Percentiles rank a stretch among this genome's conserved stretches.
Conservation (phyloP, 2,888 invertebrate species). For the Hirtodrosophila confusa region DNA sequence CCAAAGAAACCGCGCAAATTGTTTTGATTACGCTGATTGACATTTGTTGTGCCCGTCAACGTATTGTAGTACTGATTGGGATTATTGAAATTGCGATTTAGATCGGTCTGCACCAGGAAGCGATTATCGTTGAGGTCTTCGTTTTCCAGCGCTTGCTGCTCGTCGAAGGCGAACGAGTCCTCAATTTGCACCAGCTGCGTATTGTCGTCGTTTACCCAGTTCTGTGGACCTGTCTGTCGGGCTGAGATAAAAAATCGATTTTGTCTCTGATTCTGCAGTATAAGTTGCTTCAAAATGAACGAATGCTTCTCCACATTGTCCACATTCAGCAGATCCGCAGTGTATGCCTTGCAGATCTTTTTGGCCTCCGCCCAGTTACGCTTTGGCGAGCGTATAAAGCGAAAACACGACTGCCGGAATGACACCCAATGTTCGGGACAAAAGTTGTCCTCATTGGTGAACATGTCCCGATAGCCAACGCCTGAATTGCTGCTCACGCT, state of each 20-base stretch:
- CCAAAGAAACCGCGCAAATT: constrained; percentile 76
- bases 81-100: constrained; percentile 66
- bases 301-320: constrained; percentile 94
- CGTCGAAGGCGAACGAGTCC: constrained; percentile 91
- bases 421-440: constrained; percentile 96
- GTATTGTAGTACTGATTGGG: constrained; percentile 77
- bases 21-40: constrained; percentile 75
- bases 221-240: constrained; percentile 89
- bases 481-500: constrained; percentile 42
- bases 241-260: constrained; percentile 94
- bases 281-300: constrained; percentile 92
- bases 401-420: constrained; percentile 92
- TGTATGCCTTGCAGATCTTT: constrained; percentile 92
- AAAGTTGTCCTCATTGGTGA: constrained; percentile 81
- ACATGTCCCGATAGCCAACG: constrained; percentile 69
- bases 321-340: constrained; percentile 91
- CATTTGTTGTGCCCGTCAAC: constrained; percentile 52
- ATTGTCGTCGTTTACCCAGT: constrained; percentile 95
- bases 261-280: constrained; percentile 92
- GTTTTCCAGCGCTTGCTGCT: constrained; percentile 84
- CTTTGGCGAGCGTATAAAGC: constrained; percentile 94
- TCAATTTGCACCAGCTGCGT: constrained; percentile 91
- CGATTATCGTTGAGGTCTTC: constrained; percentile 83
- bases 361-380: constrained; percentile 92
- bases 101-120: constrained; percentile 78